A percentile compares a stretch with the other conserved stretches of the same genome.
Evolutionary conservation across 1,140 invertebrate species (phyloP).

Genomic region (Drosophila pandora): DNA sequence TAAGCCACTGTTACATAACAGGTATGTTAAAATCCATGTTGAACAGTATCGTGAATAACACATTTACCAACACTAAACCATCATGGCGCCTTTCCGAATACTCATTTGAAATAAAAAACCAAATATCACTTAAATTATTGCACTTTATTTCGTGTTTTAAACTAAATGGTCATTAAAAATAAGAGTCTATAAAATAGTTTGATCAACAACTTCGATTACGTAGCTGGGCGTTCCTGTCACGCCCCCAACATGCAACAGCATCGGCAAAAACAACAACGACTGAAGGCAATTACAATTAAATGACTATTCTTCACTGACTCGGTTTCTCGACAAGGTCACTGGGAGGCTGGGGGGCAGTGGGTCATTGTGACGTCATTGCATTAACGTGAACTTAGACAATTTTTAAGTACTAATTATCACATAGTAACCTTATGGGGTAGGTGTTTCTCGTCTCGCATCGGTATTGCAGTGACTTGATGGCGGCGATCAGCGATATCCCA

Average conservation of each 20-base stretch:
- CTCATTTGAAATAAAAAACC: background rate
- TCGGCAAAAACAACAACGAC: slow-evolving; percentile 33
- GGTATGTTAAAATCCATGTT: background rate
- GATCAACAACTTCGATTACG: slow-evolving; percentile 44
- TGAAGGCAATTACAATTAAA: slow-evolving; percentile 63
- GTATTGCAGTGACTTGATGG: slow-evolving; percentile 55
- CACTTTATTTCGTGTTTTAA: slow-evolving; percentile 54
- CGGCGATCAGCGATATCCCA: slow-evolving; percentile 68
- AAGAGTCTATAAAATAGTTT: slow-evolving; percentile 56
- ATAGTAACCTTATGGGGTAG: slow-evolving; percentile 74
- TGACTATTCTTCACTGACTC: slow-evolving; percentile 78
- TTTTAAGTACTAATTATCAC: slow-evolving; percentile 75
- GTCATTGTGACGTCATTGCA: slow-evolving; percentile 21
- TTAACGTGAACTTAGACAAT: slow-evolving; percentile 23
- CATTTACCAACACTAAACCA: background rate
- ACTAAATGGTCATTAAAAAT: slow-evolving; percentile 28
- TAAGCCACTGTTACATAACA: background rate
- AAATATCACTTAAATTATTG: slow-evolving; percentile 39
- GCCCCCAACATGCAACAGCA: slow-evolving; percentile 9
- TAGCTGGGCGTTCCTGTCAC: slow-evolving; percentile 21
- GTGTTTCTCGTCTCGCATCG: slow-evolving; percentile 40
- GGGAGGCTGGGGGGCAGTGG: background rate
- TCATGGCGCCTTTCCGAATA: background rate
- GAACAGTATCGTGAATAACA: fast-evolving
- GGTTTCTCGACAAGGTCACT: slow-evolving; percentile 22